Percentiles rank a stretch among this genome's conserved stretches.
These are phyloP conservation scores for Onthophagus sagittarius DNA, from an alignment of 2,888 invertebrate species.

Conservation along the genomic window DNA sequence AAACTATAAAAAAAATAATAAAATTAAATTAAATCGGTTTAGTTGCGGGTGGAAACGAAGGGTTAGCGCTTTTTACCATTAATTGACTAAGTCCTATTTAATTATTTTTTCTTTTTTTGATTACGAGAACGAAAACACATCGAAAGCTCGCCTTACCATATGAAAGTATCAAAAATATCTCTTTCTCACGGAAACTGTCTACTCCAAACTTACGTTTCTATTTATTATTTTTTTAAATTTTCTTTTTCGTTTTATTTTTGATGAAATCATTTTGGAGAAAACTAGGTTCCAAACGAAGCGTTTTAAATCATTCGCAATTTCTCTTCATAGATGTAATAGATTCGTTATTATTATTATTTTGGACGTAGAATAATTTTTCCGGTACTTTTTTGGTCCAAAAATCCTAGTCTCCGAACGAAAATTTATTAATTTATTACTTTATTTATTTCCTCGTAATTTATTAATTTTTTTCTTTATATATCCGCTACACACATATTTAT, in stretches of 20 bases:
- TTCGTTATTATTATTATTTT: not conserved
- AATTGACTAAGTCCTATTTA: conserved; percentile 11
- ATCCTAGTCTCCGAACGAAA: not conserved
- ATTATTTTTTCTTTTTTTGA: not conserved
- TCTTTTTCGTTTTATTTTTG: not conserved
- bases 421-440: not conserved
- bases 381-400: not conserved
- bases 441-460: no score
- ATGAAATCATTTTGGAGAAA: not conserved
- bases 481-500: not conserved
- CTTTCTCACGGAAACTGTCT: conserved; percentile 32
- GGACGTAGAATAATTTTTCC: not conserved
- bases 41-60: not conserved
- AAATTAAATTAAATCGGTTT: not conserved
- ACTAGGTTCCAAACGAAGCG: not conserved
- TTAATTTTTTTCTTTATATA: not conserved
- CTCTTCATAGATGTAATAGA: no score
- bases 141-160: conserved; percentile 34
- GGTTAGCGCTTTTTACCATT: not conserved
- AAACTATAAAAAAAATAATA: not conserved
- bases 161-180: conserved; percentile 60
- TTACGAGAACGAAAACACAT: conserved; percentile 16
- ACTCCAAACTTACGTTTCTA: conserved; percentile 16
- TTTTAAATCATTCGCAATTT: not conserved
- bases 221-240: not conserved